A percentile compares a stretch with the other conserved stretches of the same genome.
These are phyloP conservation scores for Rugalucina vietnamica DNA, from an alignment of 2,888 invertebrate genomes.

Conservation along the genomic window DNA sequence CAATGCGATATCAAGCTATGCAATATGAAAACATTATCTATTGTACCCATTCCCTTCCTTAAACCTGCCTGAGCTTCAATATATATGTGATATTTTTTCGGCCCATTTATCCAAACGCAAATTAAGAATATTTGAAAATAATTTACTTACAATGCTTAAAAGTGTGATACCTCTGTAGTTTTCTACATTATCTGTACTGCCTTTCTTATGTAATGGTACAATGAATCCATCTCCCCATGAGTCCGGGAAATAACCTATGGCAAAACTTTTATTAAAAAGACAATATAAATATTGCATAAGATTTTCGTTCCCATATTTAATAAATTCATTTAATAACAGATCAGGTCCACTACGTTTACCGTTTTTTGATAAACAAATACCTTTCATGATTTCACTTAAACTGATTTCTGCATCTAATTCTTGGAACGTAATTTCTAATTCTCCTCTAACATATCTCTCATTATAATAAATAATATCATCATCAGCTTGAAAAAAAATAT, in stretches of 20 bases:
- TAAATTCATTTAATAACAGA: conserved; percentile 21
- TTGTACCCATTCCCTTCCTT: not conserved
- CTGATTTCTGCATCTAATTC: not conserved
- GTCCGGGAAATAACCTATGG: conserved; percentile 5
- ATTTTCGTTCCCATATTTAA: conserved; percentile 16
- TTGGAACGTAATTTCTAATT: not conserved
- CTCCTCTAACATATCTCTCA: not conserved
- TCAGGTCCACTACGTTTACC: conserved; percentile 12
- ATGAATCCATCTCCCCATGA: conserved; percentile 15
- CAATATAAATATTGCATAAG: not conserved
- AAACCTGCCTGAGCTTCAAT: not conserved
- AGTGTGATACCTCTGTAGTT: conserved; percentile 27
- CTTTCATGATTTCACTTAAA: not conserved
- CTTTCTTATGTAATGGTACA: conserved; percentile 23
- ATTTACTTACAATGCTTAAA: conserved; percentile 2
- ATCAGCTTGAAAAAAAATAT: not conserved
- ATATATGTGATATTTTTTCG: not conserved
- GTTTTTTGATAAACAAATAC: not conserved
- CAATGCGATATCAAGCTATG: not conserved
- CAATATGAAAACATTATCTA: not conserved
- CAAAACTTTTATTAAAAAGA: conserved; percentile 11
- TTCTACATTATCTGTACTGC: not conserved
- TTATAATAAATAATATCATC: not conserved
- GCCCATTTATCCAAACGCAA: not conserved
- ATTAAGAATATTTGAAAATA: conserved; percentile 15